Evolutionary conservation across 2,797 vertebrate species (phyloP), one percentile per base, ranked within the genome.

Genomic region (Syngnathus rostellatus): DNA sequence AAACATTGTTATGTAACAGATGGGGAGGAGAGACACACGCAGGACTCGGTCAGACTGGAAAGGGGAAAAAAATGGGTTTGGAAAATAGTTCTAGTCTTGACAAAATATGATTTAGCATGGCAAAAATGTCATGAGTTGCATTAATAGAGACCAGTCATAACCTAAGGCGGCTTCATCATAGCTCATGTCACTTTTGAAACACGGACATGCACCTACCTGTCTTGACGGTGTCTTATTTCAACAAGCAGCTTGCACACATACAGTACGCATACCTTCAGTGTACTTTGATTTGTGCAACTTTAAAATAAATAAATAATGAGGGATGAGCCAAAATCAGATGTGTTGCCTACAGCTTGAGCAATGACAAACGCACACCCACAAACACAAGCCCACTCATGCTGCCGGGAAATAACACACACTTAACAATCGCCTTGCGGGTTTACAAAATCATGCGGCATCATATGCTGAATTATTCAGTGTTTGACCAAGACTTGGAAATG

Each of bases 321-420:
- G 72, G 48, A 19, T 5, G 8, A 73, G 64, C 67, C 63, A 68
- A 17, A 1, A 67, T 81, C 68, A 54, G 57, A 83, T 85, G 53
- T 81, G 69, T 82, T 74, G 82, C 88, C 84, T 57, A 0, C 63
- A 85, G 87, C 78, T 78, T 84, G 68, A 81, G 77, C 72, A 37
- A 10, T 2, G 10, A 65, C 66, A 68, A 60, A 57, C 65, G 54
- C 72, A 75, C 75, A 66, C 78, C 76, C 80, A 77, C 77, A 80
- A 76, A 64, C 81, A 73, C 85, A 87, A 69, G 86, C 81, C 86
- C 83, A 85, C 85, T 85, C 87, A 79, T 74, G 85, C 75, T 72
- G 72, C 66, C 43, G 59, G 31, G 66, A 31, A 73, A 71, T 75
- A 72, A 74, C 59, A 58, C 72, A 68, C 65, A 53, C 60, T 40